Evolutionary conservation across 2,888 invertebrate genomes (phyloP).

Genomic region (Drosophila meridiana): DNA sequence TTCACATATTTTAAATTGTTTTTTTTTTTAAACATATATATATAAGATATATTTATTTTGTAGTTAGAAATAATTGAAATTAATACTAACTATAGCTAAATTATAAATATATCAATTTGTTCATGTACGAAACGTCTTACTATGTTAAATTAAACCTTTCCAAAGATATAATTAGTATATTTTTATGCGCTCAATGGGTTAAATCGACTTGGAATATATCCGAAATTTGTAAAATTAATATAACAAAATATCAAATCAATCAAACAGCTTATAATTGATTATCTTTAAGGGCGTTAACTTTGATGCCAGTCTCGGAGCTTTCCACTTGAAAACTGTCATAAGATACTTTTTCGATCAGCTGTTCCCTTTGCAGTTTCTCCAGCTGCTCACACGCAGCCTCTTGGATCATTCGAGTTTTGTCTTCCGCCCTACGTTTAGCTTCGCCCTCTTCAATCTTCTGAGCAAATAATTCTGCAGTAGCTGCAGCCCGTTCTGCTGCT

Average conservation of each 20-base stretch:
- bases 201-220: background rate
- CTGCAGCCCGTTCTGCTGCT: slow-evolving; percentile 71
- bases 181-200: background rate
- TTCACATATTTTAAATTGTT: too few relatives aligned
- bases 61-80: too few relatives aligned
- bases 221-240: background rate
- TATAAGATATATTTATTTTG: too few relatives aligned
- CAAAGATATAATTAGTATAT: background rate
- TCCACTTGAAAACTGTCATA: slow-evolving; percentile 57
- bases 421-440: slow-evolving; percentile 70
- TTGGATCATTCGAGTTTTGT: slow-evolving; percentile 70
- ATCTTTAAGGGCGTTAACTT: slow-evolving; percentile 46
- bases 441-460: slow-evolving; percentile 76
- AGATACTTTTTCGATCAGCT: slow-evolving; percentile 46
- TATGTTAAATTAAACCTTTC: background rate
- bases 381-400: slow-evolving; percentile 79
- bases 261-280: slow-evolving; percentile 41
- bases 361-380: slow-evolving; percentile 57
- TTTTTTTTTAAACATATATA: too few relatives aligned
- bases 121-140: too few relatives aligned
- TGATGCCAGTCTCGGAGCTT: slow-evolving; percentile 34
- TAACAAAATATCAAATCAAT: background rate
- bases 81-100: too few relatives aligned
- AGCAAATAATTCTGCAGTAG: slow-evolving; percentile 77
- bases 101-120: too few relatives aligned